Percentiles rank a stretch among this genome's conserved stretches.
Conservation (phyloP, 2,888 invertebrate species). For the Cosmorhoe ocellata region DNA sequence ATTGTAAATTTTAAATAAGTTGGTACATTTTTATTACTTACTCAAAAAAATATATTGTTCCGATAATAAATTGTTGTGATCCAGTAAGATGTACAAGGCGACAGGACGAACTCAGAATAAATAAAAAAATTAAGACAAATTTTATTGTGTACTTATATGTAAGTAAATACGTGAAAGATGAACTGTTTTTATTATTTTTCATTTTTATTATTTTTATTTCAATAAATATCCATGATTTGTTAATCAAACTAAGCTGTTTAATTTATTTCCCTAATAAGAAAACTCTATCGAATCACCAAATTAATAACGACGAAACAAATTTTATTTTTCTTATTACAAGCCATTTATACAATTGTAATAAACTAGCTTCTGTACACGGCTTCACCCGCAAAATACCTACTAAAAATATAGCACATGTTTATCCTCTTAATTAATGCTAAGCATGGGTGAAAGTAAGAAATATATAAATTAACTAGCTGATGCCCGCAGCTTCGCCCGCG, state of each 20-base stretch:
- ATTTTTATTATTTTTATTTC: slow-evolving; percentile 83
- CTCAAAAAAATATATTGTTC: too few species aligned
- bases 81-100: slow-evolving; percentile 17
- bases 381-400: too few species aligned
- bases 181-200: slow-evolving; percentile 83
- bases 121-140: slow-evolving; percentile 76
- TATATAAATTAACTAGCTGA: too few species aligned
- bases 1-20: neutral
- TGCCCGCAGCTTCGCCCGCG: too few species aligned
- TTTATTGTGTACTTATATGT: slow-evolving; percentile 82
- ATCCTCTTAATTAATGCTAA: too few species aligned
- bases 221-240: slow-evolving; percentile 83
- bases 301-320: too few species aligned
- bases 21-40: neutral
- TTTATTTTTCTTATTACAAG: too few species aligned
- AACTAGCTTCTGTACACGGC: too few species aligned
- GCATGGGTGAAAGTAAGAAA: too few species aligned
- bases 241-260: slow-evolving; percentile 67
- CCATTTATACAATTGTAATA: too few species aligned
- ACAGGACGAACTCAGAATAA: slow-evolving; percentile 69
- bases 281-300: neutral
- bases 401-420: too few species aligned
- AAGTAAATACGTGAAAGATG: slow-evolving; percentile 76
- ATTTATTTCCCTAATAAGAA: slow-evolving; percentile 41
- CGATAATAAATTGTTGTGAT: too few species aligned